Percentiles rank a stretch among this genome's conserved stretches.
These are phyloP conservation scores for Pantelozetes paolii DNA, from an alignment of 2,888 invertebrate species.

Conservation along the genomic window DNA sequence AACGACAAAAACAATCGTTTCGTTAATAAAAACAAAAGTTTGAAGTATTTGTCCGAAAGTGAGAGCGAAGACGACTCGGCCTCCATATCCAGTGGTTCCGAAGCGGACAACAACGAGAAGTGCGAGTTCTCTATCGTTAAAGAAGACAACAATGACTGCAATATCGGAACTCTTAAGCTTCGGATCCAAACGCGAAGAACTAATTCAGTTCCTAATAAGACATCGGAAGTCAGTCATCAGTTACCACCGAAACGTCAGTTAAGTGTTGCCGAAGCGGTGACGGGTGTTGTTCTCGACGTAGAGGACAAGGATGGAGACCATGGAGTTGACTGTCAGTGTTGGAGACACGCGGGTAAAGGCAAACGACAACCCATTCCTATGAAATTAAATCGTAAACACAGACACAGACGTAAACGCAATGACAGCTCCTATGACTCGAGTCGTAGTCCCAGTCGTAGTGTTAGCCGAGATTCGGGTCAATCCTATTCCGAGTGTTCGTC, in stretches of 20 bases:
- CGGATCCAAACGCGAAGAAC: slow-evolving; percentile 30
- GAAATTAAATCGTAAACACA: slow-evolving; percentile 18
- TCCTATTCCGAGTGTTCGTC: slow-evolving; percentile 22
- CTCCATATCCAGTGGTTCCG: slow-evolving; percentile 7
- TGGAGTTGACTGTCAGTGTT: slow-evolving; percentile 32
- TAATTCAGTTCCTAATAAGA: slow-evolving; percentile 27
- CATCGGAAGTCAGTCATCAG: not conserved
- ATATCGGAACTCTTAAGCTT: slow-evolving; percentile 16
- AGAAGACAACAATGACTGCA: slow-evolving; percentile 2
- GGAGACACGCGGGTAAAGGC: slow-evolving; percentile 38
- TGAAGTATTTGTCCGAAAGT: slow-evolving; percentile 27
- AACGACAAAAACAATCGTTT: slow-evolving; percentile 2
- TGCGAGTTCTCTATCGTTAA: slow-evolving; percentile 34
- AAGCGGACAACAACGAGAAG: slow-evolving; percentile 20
- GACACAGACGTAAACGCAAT: slow-evolving; percentile 8
- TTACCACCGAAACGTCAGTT: not conserved
- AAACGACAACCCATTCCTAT: slow-evolving; percentile 37
- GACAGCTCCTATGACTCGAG: slow-evolving; percentile 16
- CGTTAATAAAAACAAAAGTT: not conserved
- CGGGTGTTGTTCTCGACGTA: not conserved
- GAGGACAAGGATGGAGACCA: not conserved
- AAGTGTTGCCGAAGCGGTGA: slow-evolving; percentile 7
- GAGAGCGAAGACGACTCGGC: slow-evolving; percentile 28
- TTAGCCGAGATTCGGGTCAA: slow-evolving; percentile 22
- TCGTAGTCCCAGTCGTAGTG: slow-evolving; percentile 20